Evolutionary conservation across 1,140 invertebrate genomes (phyloP), one percentile per base, ranked within the genome.

Genomic region (Venturia canescens): DNA sequence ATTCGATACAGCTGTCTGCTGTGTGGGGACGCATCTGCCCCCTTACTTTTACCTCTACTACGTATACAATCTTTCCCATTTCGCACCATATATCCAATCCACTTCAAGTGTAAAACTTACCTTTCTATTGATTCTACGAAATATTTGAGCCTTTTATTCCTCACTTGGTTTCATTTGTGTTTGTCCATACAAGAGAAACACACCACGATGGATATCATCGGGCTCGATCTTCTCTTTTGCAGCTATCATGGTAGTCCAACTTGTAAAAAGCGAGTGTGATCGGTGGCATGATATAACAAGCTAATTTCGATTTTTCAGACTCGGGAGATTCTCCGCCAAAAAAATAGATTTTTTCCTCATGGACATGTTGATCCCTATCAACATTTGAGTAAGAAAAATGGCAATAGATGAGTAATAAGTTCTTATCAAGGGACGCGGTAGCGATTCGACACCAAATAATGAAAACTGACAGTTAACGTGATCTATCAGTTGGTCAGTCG

Each of bases 11-110:
- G 38, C 38, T 44, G 38, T 44, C 38, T 11, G 38, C 13, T 44
- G 13, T 44, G 87, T 87, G 86, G 86, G 87, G 87, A 87, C 86
- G 87, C 87, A 88, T 88, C 87, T 88, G 87, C 87, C 87, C 85
- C 67, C 83, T 76, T 66, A 81, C 53, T 57, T n/a, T 57, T 7
- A 21, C 7, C 21, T 57, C 72, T 80, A 74, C 60, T 78, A 70
- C 80, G 78, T 82, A 79, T 85, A 84, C 48, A 21, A 18, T 72
- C 70, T 50, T 26, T 74, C 48, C 13, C 23, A 29, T 29, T 74
- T 26, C 31, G 13, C 27, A 9, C 23, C 18, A 57, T 31, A 74
- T 70, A 34, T 18, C 23, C 38, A 44, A 44, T 44, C 18, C 44
- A 60, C n/a, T 15, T 38, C 29, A 66, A 66, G 76, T 44, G 76